phyloP scores from a whole-genome alignment of 2,113 vertebrate species.

The Neopipo cinnamomea region DNA sequence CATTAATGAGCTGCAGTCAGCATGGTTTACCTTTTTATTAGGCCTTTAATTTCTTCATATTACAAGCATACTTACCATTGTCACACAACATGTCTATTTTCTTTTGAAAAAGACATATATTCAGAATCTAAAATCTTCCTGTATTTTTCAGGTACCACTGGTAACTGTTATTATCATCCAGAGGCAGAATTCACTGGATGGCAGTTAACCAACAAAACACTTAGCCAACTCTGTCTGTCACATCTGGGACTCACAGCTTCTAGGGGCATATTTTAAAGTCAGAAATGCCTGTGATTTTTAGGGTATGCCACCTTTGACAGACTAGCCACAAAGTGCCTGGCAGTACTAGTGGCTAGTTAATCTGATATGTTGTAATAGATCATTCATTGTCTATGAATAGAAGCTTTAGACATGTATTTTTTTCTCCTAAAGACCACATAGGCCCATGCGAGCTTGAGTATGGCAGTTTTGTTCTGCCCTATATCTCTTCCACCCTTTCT shows the following conservation, averaged over 20 bases:
- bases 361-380: not conserved
- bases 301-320: not conserved
- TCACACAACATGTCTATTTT: not conserved
- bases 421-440: rapidly evolving
- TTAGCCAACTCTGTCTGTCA: not conserved
- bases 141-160: not conserved
- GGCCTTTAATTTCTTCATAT: not conserved
- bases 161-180: not conserved
- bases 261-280: not conserved
- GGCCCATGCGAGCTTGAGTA: rapidly evolving
- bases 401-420: not conserved
- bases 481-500: not conserved
- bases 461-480: not conserved
- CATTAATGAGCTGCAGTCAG: not conserved
- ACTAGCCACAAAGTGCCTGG: not conserved
- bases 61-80: not conserved
- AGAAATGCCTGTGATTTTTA: not conserved
- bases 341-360: not conserved
- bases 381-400: not conserved
- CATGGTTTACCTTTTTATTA: not conserved
- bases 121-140: not conserved
- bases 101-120: not conserved
- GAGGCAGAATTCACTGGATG: not conserved
- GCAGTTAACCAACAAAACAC: not conserved
- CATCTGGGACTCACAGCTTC: not conserved